A percentile compares a stretch with the other conserved stretches of the same genome.
These are phyloP conservation scores for Oncorhynchus keta DNA, from an alignment of 2,113 vertebrate genomes.

Conservation along the genomic window DNA sequence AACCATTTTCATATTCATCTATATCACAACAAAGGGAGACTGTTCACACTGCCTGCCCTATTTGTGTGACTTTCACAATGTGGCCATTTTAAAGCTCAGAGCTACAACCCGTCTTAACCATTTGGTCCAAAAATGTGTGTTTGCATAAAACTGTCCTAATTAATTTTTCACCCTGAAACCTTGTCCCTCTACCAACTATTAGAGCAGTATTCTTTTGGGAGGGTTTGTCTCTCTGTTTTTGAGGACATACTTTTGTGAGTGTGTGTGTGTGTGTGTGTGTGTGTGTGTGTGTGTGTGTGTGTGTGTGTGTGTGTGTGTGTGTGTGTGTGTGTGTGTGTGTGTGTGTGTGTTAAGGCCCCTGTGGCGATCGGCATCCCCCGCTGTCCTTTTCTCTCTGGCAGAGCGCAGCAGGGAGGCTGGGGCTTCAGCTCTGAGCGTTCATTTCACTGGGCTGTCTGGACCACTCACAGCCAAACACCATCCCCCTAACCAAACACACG, in stretches of 20 bases:
- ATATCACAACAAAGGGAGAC: neutral
- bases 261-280: neutral
- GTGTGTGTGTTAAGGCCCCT: slow-evolving; percentile 5
- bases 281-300: no score
- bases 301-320: no score
- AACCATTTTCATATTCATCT: neutral
- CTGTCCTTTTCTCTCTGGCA: slow-evolving; percentile 32
- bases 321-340: no score
- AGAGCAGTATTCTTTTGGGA: neutral
- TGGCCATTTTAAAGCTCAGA: slow-evolving; percentile 13
- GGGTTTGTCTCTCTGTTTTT: neutral
- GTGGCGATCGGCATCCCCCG: slow-evolving; percentile 17
- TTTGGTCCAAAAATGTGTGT: slow-evolving; percentile 9
- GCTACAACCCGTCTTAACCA: slow-evolving; percentile 4
- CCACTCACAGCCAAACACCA: slow-evolving; percentile 16
- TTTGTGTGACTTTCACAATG: slow-evolving; percentile 25
- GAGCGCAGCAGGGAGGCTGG: slow-evolving; percentile 23
- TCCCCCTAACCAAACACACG: slow-evolving; percentile 26
- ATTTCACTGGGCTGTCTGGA: slow-evolving; percentile 12
- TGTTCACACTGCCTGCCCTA: neutral
- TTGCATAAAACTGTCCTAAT: slow-evolving; percentile 26
- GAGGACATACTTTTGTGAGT: neutral
- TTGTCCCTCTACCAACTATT: neutral
- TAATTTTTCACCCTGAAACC: slow-evolving; percentile 21
- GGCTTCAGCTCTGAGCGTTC: slow-evolving; percentile 18